These are phyloP conservation scores for Brachylomia viminalis DNA, from an alignment of 2,888 invertebrate genomes.

Conservation along the genomic window DNA sequence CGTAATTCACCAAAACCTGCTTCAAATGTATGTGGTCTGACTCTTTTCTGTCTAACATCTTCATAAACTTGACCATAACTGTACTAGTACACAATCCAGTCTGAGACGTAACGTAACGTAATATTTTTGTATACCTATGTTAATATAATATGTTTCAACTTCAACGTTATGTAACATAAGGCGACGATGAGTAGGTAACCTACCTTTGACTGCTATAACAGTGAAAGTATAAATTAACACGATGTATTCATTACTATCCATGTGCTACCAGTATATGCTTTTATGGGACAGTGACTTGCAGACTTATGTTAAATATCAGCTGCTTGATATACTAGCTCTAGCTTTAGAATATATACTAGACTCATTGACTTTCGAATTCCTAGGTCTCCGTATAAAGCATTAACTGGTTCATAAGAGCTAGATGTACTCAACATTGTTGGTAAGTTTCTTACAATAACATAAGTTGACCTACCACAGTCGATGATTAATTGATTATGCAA, in stretches of 20 bases:
- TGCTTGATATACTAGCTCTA: neutral
- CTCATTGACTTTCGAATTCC: conserved; percentile 28
- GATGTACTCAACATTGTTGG: neutral
- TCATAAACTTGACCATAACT: conserved; percentile 48
- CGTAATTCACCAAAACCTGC: neutral
- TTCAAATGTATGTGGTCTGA: neutral
- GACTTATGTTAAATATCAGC: neutral
- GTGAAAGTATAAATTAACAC: conserved; percentile 56
- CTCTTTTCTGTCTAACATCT: neutral
- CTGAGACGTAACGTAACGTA: conserved; percentile 27
- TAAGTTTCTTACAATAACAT: neutral
- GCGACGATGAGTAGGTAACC: conserved; percentile 8
- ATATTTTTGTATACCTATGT: no score
- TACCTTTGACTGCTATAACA: conserved; percentile 38
- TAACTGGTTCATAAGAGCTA: conserved; percentile 5
- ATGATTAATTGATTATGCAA: neutral
- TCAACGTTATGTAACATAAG: conserved; percentile 43
- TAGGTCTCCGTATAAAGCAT: conserved; percentile 1
- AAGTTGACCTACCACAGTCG: neutral
- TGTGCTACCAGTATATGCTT: conserved; percentile 5
- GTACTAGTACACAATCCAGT: conserved; percentile 42
- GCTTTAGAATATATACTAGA: neutral
- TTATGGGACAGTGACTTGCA: neutral
- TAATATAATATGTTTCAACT: conserved; percentile 32
- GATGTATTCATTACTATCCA: conserved; percentile 1